Base-by-base conservation (phyloP, 1,140 invertebrate genomes). In the Drosophila murphyi region DNA sequence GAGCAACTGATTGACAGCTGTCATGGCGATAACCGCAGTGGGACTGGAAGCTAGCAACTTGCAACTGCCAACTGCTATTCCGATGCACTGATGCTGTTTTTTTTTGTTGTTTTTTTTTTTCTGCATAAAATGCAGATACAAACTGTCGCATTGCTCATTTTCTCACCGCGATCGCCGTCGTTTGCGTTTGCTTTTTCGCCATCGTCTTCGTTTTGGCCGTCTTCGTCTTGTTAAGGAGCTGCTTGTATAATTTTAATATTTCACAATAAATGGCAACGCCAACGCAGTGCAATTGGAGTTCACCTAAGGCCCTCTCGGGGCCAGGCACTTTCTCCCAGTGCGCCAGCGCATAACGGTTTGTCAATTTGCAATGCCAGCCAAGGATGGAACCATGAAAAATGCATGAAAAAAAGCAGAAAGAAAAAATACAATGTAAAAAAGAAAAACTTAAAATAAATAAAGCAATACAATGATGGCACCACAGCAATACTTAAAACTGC, bases 191-290 rank as follows among this genome's bases (percentile, higher is more conserved):
- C 34, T 4, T n/a, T 28, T 39, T 6, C 31, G 39, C 20, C 29
- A 37, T 56, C 55, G 51, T 35, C 67, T 71, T 63, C 20, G 20
- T 20, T 20, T 20, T 20, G 20, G 20, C 20, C 50, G 39, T 32
- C 29, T 47, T 56, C 55, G 51, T 31, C 67, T 75, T 63, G 72
- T 75, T 75, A 75, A 71, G 72, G 72, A 70, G 43, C 60, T 71
- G 67, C 76, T 83, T 88, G 80, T 80, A 63, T 89, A 88, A 87
- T 87, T 87, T 87, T 81, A 87, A 87, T 87, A 87, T 88, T 87
- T 87, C 85, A 88, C 83, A 87, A 87, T 83, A 87, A 87, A 83
- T 87, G 79, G 72, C 69, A 74, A 77, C 76, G 70, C 78, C 78
- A 67, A 67, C 74, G 82, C 82, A 64, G 8, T 51, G 51, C 43